Evolutionary conservation across 1,140 invertebrate genomes (phyloP), one percentile per base, ranked within the genome.

Genomic region (Tyrophagus putrescentiae): DNA sequence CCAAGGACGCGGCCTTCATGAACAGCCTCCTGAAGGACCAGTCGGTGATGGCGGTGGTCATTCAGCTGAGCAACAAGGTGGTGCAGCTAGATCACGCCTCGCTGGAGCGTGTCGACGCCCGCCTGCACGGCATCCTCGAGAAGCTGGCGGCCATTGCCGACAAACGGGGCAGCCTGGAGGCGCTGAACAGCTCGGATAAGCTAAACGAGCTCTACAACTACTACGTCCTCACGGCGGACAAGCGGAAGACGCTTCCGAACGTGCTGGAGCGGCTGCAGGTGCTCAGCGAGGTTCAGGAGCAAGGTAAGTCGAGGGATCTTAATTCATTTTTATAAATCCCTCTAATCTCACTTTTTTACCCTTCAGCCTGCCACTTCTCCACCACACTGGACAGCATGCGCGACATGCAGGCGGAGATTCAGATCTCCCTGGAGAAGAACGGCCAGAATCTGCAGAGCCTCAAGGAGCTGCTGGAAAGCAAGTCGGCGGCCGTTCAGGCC

Each of bases 201-300:
- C 80, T 83, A 44, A 73, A 78, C 23, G 87, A 92, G 69, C 74
- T 93, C 62, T 87, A 92, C 73, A 85, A 91, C 64, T 72, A 89
- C 41, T 77, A 87, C 44, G 87, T 88, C 70, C 85, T 85, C 71
- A 84, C 82, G 39, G 86, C 91, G 68, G 75, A 80, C 39, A 78
- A 87, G 61, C 80, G 82, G 18, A 80, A 84, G 68, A 74, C 83
- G 54, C 66, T 87, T 59, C 84, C 86, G 1, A 82, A 87, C 70
- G 82, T 89, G 29, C 77, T 93, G 25, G 82, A 90, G 64, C 77
- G 88, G 63, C 80, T 93, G 76, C 76, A 83, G 63, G 81, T 87
- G 5, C 72, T 94, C 0, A 84, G 88, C 71, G 77, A 80, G n/a
- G 72, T 93, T 6, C 88, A 93, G 72, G 82, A 86, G 74, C 85